phyloP scores from a whole-genome alignment of 2,113 vertebrate genomes.

The Lucifuga dentata region DNA sequence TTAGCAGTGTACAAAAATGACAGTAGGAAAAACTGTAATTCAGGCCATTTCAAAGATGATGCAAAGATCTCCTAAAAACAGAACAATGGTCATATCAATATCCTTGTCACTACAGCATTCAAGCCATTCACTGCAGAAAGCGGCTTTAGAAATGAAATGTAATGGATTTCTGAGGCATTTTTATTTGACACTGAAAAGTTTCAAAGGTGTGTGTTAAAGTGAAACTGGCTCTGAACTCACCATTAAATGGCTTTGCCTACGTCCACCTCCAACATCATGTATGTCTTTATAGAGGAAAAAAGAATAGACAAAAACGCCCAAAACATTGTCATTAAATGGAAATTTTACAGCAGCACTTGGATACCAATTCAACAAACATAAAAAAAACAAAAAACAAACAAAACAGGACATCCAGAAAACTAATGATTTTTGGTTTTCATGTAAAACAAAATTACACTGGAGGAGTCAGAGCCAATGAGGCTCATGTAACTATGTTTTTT shows the following conservation, averaged over 20 bases:
- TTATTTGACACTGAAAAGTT: background rate
- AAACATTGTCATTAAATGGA: slow-evolving; percentile 21
- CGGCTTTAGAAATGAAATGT: background rate
- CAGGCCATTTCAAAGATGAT: background rate
- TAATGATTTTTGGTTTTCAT: too few species aligned
- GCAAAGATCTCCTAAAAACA: background rate
- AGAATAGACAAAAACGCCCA: background rate
- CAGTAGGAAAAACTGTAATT: background rate
- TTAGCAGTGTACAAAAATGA: background rate
- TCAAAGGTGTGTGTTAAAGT: background rate
- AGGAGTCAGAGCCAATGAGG: too few species aligned
- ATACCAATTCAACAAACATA: slow-evolving; percentile 16
- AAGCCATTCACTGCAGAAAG: background rate
- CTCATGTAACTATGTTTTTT: too few species aligned
- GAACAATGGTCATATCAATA: background rate
- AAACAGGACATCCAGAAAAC: too few species aligned
- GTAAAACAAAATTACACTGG: too few species aligned
- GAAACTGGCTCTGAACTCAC: slow-evolving; percentile 80
- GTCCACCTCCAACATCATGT: slow-evolving; percentile 86
- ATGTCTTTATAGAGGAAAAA: slow-evolving; percentile 82
- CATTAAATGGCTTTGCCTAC: slow-evolving; percentile 88
- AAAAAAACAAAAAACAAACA: background rate
- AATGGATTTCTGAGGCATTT: background rate
- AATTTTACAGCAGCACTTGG: background rate
- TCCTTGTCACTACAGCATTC: background rate